Evolutionary conservation across 2,888 invertebrate species (phyloP), one percentile per base, ranked within the genome.

Genomic region (Dastarcus helophoroides): DNA sequence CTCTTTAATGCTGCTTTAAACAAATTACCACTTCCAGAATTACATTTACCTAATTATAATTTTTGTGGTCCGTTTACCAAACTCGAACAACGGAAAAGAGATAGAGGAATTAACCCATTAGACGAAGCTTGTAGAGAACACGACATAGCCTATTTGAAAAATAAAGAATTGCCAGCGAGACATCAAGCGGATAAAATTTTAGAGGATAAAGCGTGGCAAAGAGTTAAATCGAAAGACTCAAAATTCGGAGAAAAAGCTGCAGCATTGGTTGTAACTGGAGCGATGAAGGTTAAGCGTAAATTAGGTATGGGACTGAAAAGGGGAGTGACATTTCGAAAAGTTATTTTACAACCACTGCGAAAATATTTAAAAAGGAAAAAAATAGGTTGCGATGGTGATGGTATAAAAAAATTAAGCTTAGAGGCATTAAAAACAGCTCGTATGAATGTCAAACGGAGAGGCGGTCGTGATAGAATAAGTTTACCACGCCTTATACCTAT

Each of bases 111-210:
- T 4, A 48, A 50, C 30, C 25, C 26, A 2, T 33, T 50, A 11
- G 51, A 53, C 35, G 29, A 38, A 27, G 47, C 44, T 10, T 48
- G 48, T 35, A 44, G 41, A 28, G 26, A 43, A 2, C 50, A 49
- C 34, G 51, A 51, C 37, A 45, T 50, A 7, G 43, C 44, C 4
- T 47, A 48, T 35, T 24, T 19, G 40, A 27, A 38, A 22, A 10
- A 26, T 13, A 36, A 25, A 14, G 31, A 40, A 32, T 29, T 50
- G 22, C 11, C 21, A 12, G 36, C 41, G 23, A 40, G 55, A 29
- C 48, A 57, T 33, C 38, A 37, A 28, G 58, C 58, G 3, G 58
- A 62, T 44, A 36, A 43, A 34, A 25, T 45, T 15, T 40, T 60
- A n/a, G 39, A 41, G 4, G 40, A 51, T 15, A 46, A 41, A 40